Evolutionary conservation across 2,113 vertebrate genomes (phyloP).

Genomic region (Nansenia antarctica): DNA sequence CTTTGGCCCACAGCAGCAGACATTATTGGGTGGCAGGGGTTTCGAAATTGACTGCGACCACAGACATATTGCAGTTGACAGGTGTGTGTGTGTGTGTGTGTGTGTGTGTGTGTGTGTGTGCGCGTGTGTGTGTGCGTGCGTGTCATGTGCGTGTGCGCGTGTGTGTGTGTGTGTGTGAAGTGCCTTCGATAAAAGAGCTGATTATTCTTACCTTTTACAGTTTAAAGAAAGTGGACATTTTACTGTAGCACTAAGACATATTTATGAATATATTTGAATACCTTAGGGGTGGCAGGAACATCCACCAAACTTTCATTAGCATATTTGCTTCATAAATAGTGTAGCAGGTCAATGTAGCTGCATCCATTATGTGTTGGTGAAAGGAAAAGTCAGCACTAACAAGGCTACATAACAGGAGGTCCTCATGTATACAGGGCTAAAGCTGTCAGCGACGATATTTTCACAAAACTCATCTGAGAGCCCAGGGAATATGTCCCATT

Average conservation of each 20-base stretch:
- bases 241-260: constrained; percentile 34
- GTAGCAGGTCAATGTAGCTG: constrained; percentile 40
- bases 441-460: constrained; percentile 53
- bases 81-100: constrained; percentile 16
- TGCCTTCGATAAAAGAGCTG: constrained; percentile 31
- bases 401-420: constrained; percentile 26
- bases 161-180: constrained; percentile 24
- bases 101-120: background rate
- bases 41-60: constrained; percentile 28
- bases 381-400: constrained; percentile 31
- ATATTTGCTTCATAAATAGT: constrained; percentile 46
- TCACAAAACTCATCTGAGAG: constrained; percentile 30
- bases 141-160: constrained; percentile 6
- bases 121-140: constrained; percentile 8
- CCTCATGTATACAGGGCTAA: constrained; percentile 30
- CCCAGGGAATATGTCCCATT: constrained; percentile 28
- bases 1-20: constrained; percentile 46
- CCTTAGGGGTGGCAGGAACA: constrained; percentile 41
- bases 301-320: constrained; percentile 49
- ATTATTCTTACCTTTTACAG: constrained; percentile 45
- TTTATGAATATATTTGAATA: constrained; percentile 48
- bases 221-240: constrained; percentile 36
- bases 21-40: constrained; percentile 37
- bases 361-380: constrained; percentile 53
- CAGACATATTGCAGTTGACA: constrained; percentile 21